A percentile compares a stretch with the other conserved stretches of the same genome.
Conservation (phyloP, 2,888 invertebrate species). For the Neoitamus cyanurus region DNA sequence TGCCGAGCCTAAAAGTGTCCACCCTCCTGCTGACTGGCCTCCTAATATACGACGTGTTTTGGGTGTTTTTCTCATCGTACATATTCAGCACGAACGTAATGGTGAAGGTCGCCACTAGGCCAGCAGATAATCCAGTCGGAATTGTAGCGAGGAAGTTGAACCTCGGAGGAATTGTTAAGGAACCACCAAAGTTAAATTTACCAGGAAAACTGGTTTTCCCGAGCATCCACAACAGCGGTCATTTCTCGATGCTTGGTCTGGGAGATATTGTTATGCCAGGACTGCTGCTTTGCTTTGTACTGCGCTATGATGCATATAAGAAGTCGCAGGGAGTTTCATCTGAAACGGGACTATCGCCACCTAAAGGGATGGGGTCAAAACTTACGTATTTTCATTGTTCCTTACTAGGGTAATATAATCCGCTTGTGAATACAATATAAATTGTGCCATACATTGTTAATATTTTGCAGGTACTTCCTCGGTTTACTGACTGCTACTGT, state of each 20-base stretch:
- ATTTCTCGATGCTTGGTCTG: conserved; percentile 94
- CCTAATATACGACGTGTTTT: conserved; percentile 96
- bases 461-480: conserved; percentile 78
- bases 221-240: conserved; percentile 94
- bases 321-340: conserved; percentile 72
- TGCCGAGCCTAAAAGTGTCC: conserved; percentile 96
- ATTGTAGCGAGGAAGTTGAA: conserved; percentile 93
- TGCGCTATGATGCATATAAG: conserved; percentile 97
- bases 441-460: neutral
- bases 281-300: conserved; percentile 91
- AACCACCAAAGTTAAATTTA: conserved; percentile 93
- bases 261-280: conserved; percentile 96
- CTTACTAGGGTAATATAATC: conserved; percentile 77
- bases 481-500: conserved; percentile 96
- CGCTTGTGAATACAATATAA: neutral
- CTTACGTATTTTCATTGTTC: conserved; percentile 98
- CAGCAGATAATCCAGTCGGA: conserved; percentile 93
- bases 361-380: conserved; percentile 71
- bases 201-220: conserved; percentile 98
- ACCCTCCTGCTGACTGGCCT: conserved; percentile 93
- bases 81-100: conserved; percentile 99
- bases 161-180: conserved; percentile 88
- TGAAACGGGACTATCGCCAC: conserved; percentile 71
- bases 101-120: conserved; percentile 91
- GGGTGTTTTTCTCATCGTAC: conserved; percentile 99